Percentiles rank a stretch among this genome's conserved stretches.
These are phyloP conservation scores for Drosophila prosaltans DNA, from an alignment of 1,140 invertebrate genomes.

Conservation along the genomic window DNA sequence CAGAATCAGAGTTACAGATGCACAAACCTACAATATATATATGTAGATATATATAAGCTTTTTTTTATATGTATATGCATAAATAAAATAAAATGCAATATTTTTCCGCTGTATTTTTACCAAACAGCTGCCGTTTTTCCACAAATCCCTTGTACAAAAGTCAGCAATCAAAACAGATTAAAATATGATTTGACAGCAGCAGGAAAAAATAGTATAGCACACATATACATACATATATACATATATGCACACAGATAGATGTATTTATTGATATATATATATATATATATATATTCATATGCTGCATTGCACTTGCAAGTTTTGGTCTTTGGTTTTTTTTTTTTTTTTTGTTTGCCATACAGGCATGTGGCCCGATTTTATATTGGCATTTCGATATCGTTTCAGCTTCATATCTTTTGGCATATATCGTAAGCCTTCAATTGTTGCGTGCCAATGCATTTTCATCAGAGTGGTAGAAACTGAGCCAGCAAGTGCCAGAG, in stretches of 20 bases:
- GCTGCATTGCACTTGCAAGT: constrained; percentile 55
- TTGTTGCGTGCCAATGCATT: constrained; percentile 75
- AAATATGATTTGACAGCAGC: constrained; percentile 83
- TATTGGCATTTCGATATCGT: constrained; percentile 72
- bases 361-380: constrained; percentile 45
- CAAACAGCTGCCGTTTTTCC: constrained; percentile 36
- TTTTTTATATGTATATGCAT: constrained; percentile 57
- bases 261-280: constrained; percentile 40
- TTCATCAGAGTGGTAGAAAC: constrained; percentile 66
- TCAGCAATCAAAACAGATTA: constrained; percentile 83
- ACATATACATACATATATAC: constrained; percentile 40
- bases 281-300: constrained; percentile 50
- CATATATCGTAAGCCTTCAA: constrained; percentile 66
- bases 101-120: constrained; percentile 59
- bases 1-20: background rate
- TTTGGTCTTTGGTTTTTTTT: constrained; percentile 3
- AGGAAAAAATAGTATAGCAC: constrained; percentile 34
- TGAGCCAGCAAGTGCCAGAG: constrained; percentile 24
- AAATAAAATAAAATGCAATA: constrained; percentile 83
- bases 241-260: constrained; percentile 22
- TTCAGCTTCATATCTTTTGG: constrained; percentile 60
- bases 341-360: constrained; percentile 11
- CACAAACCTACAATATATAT: background rate
- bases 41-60: constrained; percentile 24
- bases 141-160: constrained; percentile 82